Evolutionary conservation across 2,113 vertebrate genomes (phyloP).

Genomic region (Crotalus horridus): DNA sequence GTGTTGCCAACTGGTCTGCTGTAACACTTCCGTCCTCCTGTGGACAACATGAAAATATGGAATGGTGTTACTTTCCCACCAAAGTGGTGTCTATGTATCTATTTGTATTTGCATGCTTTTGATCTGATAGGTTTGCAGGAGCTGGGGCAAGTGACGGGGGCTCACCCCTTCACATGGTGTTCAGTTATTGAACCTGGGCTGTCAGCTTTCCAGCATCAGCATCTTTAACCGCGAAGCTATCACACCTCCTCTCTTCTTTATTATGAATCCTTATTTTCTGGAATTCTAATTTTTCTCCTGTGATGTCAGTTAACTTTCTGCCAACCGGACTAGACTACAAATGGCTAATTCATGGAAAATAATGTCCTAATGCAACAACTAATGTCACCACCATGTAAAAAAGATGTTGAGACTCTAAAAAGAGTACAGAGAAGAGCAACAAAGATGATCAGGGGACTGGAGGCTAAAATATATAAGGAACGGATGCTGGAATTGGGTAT

Average conservation of each 20-base stretch:
- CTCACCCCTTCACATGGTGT: neutral
- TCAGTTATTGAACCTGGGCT: too few species aligned
- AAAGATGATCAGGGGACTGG: too few species aligned
- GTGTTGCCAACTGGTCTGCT: too few species aligned
- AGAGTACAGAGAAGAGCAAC: too few species aligned
- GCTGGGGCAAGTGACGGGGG: neutral
- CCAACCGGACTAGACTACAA: neutral
- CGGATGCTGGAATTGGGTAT: too few species aligned
- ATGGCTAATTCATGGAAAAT: constrained; percentile 9
- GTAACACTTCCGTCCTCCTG: neutral
- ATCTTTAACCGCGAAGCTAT: neutral
- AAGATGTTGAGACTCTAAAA: too few species aligned
- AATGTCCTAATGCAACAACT: constrained; percentile 8
- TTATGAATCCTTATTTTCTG: neutral
- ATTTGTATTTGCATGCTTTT: neutral
- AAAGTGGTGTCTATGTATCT: neutral
- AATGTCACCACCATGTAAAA: too few species aligned
- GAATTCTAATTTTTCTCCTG: neutral
- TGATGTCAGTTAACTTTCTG: accelerated
- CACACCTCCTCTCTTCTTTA: neutral
- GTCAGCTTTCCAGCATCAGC: too few species aligned
- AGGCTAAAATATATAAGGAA: too few species aligned
- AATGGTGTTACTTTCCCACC: neutral
- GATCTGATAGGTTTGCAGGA: neutral
- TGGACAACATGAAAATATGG: too few species aligned